These are phyloP conservation scores for Marcusenius ussheri DNA, from an alignment of 2,113 vertebrate genomes.

Conservation along the genomic window DNA sequence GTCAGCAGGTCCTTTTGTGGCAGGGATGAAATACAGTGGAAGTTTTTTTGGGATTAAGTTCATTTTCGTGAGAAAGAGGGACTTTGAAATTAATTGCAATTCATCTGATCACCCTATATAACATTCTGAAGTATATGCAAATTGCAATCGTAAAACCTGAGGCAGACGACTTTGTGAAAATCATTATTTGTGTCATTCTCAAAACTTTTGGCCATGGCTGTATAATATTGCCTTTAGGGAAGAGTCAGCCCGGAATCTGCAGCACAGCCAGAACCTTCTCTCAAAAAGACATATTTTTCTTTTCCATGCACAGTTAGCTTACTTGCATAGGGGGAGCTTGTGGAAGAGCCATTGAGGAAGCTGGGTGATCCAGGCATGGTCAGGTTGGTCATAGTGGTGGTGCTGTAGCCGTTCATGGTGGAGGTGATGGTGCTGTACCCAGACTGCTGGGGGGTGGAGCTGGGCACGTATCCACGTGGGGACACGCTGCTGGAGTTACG, in stretches of 20 bases:
- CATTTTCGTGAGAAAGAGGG: no score
- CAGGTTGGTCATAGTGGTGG: constrained; percentile 73
- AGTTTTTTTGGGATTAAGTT: no score
- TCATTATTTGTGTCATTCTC: no score
- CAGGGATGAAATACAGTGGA: no score
- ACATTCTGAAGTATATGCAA: no score
- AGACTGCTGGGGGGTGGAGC: constrained; percentile 84
- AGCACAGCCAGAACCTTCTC: not conserved
- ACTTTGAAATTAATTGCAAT: no score
- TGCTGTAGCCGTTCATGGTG: constrained; percentile 77
- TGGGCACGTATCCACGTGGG: constrained; percentile 76
- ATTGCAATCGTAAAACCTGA: no score
- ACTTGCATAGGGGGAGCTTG: constrained; percentile 93
- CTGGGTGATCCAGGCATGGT: constrained; percentile 84
- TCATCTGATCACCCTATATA: no score
- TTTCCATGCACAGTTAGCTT: constrained; percentile 52
- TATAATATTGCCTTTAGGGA: not conserved
- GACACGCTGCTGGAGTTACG: constrained; percentile 81
- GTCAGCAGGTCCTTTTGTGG: no score
- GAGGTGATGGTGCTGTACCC: constrained; percentile 75
- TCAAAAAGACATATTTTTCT: not conserved
- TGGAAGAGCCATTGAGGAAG: constrained; percentile 88
- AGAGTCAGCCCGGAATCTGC: not conserved
- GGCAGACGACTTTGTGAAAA: no score
- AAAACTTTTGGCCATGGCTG: no score